Base-by-base conservation (phyloP, 2,888 invertebrate species). In the Phyllotreta striolata region DNA sequence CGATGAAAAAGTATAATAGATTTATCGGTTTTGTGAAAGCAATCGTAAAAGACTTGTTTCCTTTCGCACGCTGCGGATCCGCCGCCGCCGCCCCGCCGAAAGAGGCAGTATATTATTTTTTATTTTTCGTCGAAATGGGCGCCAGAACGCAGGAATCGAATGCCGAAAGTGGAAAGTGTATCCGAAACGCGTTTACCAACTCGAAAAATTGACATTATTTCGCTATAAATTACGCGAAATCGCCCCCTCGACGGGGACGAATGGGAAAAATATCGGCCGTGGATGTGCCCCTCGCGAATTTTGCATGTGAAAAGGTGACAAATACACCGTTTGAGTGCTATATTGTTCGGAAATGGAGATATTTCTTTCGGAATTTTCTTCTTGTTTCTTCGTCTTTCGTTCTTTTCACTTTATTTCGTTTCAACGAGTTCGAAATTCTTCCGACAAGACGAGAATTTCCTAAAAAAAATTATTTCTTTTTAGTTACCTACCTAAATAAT, bases 201-300 rank as follows among this genome's bases (percentile, higher is more conserved):
- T 72, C 72, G 70, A 71, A 69, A 76, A 78, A 79, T 80, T 80
- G 79, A 79, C 79, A 79, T 79, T 80, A 80, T 80, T 79, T 76
- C 72, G 76, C 78, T 74, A 79, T 80, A 80, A 79, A 79, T 80
- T 78, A 79, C 77, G 70, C 63, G 66, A 73, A 79, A 80, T 78
- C 75, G 78, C 73, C 73, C 79, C 79, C 79, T 69, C 70, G 78
- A 76, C 78, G 77, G 72, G 74, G 73, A 75, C 77, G 76, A 74
- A 75, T 73, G 76, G 74, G 74, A 75, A 75, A 76, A 77, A 77
- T 78, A 73, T 73, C 73, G 71, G 71, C 66, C 38, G 72, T 63
- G 67, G 68, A 67, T 68, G 68, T 68, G 70, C 69, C 64, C 64
- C 73, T 69, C 67, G 73, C 66, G 71, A 70, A 69, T 75, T 76